Base-by-base conservation (phyloP, 2,113 vertebrate genomes). In the Pavo muticus region DNA sequence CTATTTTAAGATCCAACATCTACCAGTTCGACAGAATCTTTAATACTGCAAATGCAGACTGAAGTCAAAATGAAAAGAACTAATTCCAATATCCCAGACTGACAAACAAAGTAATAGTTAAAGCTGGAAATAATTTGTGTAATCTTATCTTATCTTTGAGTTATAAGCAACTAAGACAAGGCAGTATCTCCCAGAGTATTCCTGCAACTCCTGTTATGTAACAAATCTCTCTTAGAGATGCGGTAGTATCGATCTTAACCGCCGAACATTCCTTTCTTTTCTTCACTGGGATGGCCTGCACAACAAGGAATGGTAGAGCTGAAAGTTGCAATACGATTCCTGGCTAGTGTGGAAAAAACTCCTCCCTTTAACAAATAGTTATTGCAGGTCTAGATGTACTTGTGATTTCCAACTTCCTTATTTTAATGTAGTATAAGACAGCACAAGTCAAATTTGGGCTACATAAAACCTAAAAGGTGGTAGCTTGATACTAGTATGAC, bases 261-360 rank as follows among this genome's bases (percentile, higher is more conserved):
- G 56, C 19, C 5, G 12, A 24, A 56, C 0, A 0, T 3, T 45
- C 20, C 45, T 12, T n/a, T 16, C 6, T 60, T 59, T 37, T 40
- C 6, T 59, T 18, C 45, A 11, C 10, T 1, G 11, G 10, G 7
- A 30, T 4, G 8, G 18, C 0, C 0, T 40, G 9, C 14, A 40
- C 3, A 32, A 9, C 6, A 20, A 21, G 37, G 9, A 10, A 50
- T 10, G 7, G 50, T 2, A 56, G 16, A 56, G 5, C 10, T 65
- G 32, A 19, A 75, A 42, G 8, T 5, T 5, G 10, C 8, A 40
- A 74, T 47, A 21, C 18, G 12, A 7, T 65, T 61, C 14, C n/a
- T 2, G 8, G 16, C 5, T 8, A 56, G 2, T 0, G 4, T 14
- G 18, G 40, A 35, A 29, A 40, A 27, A 29, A 18, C 10, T 16